phyloP scores from a whole-genome alignment of 2,888 invertebrate genomes.

The Dendrolimus pini region DNA sequence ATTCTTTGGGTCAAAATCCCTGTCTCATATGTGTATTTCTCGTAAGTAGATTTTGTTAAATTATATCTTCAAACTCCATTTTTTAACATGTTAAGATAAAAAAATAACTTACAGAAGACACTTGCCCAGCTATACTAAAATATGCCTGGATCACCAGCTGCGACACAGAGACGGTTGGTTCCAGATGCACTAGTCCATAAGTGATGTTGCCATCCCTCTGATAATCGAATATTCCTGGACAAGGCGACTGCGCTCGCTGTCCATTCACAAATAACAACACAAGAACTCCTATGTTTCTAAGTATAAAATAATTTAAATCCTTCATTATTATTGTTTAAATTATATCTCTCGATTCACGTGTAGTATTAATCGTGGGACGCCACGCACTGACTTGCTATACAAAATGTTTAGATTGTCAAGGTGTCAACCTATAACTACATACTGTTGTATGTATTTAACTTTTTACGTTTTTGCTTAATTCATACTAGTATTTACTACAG shows the following conservation, averaged over 20 bases:
- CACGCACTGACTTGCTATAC: neutral
- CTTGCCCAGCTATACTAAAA: neutral
- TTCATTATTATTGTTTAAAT: neutral
- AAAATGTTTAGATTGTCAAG: too few relatives aligned
- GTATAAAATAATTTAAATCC: neutral
- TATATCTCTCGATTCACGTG: neutral
- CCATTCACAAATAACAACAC: neutral
- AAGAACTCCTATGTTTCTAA: neutral
- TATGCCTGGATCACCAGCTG: neutral
- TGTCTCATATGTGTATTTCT: too few relatives aligned
- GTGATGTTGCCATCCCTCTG: neutral
- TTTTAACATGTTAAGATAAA: too few relatives aligned
- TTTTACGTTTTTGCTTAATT: too few relatives aligned
- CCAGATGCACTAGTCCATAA: neutral
- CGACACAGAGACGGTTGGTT: neutral
- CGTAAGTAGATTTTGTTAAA: too few relatives aligned
- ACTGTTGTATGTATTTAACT: too few relatives aligned
- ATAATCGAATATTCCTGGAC: conserved; percentile 2
- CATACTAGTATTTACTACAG: too few relatives aligned
- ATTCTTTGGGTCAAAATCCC: too few relatives aligned
- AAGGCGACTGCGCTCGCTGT: conserved; percentile 1
- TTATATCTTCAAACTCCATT: too few relatives aligned
- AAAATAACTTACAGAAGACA: neutral
- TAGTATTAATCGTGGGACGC: neutral
- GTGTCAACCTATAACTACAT: too few relatives aligned